Percentiles rank a stretch among this genome's conserved stretches.
phyloP scores from a whole-genome alignment of 2,797 vertebrate genomes.

The Anas bernieri region DNA sequence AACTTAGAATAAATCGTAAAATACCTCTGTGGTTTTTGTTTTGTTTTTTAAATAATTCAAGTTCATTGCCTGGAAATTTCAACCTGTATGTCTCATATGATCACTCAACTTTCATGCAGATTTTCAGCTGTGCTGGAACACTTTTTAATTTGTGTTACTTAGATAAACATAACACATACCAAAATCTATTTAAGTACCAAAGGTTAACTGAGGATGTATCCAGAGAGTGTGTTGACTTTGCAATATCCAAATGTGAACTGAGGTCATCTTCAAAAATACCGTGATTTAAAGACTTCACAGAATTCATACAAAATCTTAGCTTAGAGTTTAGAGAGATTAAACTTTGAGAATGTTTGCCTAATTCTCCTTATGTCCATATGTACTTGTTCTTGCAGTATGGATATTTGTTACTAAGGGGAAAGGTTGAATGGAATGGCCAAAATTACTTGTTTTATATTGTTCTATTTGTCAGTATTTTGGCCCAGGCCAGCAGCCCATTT shows the following conservation, averaged over 20 bases:
- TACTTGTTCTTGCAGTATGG: not conserved
- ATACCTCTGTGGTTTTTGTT: not conserved
- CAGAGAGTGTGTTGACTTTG: not conserved
- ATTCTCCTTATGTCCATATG: not conserved
- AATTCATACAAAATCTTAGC: not conserved
- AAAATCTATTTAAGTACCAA: not conserved
- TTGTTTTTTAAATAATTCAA: not conserved
- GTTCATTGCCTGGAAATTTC: not conserved
- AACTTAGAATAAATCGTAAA: not conserved
- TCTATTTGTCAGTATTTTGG: not conserved
- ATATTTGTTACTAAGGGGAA: not conserved
- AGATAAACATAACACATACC: too few relatives aligned
- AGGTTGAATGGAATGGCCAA: not conserved
- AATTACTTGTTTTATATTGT: not conserved
- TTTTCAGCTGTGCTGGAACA: not conserved
- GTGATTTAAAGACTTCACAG: not conserved
- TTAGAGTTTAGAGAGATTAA: not conserved
- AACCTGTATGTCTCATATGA: not conserved
- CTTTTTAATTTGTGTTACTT: not conserved
- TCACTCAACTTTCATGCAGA: not conserved
- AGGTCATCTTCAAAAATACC: not conserved
- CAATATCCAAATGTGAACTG: not conserved
- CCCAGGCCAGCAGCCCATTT: not conserved
- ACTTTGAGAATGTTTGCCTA: not conserved
- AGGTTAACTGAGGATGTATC: not conserved